phyloP scores from a whole-genome alignment of 1,140 invertebrate genomes.

The Akabosia matsudoensis region DNA sequence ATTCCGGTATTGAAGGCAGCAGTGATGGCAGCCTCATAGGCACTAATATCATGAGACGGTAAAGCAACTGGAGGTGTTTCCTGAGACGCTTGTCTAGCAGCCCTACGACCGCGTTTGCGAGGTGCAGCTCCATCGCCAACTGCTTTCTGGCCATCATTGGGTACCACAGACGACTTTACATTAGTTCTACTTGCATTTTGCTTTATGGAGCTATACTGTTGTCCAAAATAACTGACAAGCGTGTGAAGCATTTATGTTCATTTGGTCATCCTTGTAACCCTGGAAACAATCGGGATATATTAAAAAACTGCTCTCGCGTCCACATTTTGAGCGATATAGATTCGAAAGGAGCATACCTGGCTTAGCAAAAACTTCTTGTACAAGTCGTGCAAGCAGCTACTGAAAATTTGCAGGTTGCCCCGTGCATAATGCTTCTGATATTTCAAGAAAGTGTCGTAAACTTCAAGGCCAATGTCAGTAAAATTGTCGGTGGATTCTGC shows the following conservation, averaged over 20 bases:
- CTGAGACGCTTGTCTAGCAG: neutral
- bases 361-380: neutral
- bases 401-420: constrained; percentile 28
- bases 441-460: constrained; percentile 41
- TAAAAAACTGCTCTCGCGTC: too few relatives aligned
- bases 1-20: neutral
- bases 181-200: neutral
- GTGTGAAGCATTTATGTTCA: too few relatives aligned
- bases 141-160: neutral
- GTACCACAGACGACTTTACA: neutral
- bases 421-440: constrained; percentile 31
- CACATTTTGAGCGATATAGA: too few relatives aligned
- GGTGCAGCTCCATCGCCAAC: neutral
- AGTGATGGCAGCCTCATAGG: neutral
- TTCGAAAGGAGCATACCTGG: neutral
- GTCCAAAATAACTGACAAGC: neutral
- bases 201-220: neutral
- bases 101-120: neutral
- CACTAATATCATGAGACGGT: neutral
- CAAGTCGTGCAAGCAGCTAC: constrained; percentile 21
- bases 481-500: neutral
- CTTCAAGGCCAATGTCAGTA: neutral
- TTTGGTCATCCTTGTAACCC: too few relatives aligned
- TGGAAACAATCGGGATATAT: too few relatives aligned
- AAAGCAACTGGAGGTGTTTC: neutral